Evolutionary conservation across 2,797 vertebrate genomes (phyloP).

Genomic region (Fratercula arctica): DNA sequence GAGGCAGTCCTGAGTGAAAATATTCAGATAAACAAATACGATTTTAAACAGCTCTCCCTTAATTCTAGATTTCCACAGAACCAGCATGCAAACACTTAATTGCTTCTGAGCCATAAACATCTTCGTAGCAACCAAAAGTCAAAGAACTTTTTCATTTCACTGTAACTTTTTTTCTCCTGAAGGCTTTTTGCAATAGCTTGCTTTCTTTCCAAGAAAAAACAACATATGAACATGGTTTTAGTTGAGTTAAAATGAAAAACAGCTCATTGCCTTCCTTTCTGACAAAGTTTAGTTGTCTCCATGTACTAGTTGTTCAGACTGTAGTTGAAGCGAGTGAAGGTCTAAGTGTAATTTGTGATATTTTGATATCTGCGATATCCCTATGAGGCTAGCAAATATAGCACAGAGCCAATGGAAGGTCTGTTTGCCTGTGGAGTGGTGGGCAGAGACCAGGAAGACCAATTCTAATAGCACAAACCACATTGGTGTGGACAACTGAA

Average conservation of each 20-base stretch:
- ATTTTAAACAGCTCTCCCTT: neutral
- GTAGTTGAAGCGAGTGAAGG: neutral
- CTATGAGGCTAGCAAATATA: neutral
- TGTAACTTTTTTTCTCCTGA: neutral
- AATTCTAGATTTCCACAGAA: neutral
- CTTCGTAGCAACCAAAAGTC: neutral
- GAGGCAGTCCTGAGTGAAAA: neutral
- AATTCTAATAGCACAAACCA: neutral
- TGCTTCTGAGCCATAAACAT: neutral
- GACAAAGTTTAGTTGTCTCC: neutral
- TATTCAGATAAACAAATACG: neutral
- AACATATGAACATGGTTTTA: neutral
- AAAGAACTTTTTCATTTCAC: neutral
- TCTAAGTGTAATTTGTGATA: neutral
- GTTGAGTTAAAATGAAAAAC: neutral
- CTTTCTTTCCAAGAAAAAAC: neutral
- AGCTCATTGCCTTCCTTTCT: neutral
- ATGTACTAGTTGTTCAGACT: neutral
- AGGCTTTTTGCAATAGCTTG: neutral
- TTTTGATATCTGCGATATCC: neutral
- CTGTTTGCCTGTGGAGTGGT: neutral
- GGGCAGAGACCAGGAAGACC: neutral
- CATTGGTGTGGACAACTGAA: neutral
- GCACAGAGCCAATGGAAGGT: neutral
- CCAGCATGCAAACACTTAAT: neutral